phyloP scores from a whole-genome alignment of 2,113 vertebrate species.

The Xenopus borealis region DNA sequence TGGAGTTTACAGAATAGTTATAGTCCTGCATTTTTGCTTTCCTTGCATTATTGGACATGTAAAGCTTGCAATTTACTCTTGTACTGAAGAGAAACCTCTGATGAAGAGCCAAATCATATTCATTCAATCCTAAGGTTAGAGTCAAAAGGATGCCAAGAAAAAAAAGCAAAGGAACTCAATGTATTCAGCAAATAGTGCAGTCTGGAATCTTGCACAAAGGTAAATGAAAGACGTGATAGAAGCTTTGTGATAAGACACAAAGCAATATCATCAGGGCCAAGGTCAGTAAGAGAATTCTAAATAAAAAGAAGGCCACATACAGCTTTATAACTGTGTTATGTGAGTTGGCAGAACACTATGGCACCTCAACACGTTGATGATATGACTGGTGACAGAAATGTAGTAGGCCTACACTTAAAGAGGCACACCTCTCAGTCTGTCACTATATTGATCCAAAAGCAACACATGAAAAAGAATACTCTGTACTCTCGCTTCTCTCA shows the following conservation, averaged over 20 bases:
- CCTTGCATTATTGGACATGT: background rate
- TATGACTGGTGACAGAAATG: too few relatives aligned
- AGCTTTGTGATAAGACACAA: constrained; percentile 42
- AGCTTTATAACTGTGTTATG: constrained; percentile 33
- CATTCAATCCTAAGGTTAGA: constrained; percentile 17
- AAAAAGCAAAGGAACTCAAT: constrained; percentile 18
- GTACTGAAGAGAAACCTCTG: background rate
- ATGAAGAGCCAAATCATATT: background rate
- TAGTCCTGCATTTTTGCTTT: too few relatives aligned
- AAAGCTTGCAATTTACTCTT: background rate
- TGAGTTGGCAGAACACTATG: constrained; percentile 22
- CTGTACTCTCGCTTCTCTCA: too few relatives aligned
- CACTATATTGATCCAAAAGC: constrained; percentile 11
- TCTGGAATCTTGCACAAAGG: constrained; percentile 30
- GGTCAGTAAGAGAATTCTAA: constrained; percentile 30
- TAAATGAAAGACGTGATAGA: constrained; percentile 38
- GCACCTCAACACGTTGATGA: constrained; percentile 11
- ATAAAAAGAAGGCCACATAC: constrained; percentile 20
- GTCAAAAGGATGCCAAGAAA: constrained; percentile 24
- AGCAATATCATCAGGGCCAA: constrained; percentile 36
- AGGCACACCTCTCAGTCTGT: constrained; percentile 22
- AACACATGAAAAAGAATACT: too few relatives aligned
- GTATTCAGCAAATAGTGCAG: constrained; percentile 39
- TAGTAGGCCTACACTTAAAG: constrained; percentile 25
- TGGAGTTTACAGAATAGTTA: too few relatives aligned